Conservation (phyloP, 2,797 vertebrate species). For the Sparus aurata region DNA sequence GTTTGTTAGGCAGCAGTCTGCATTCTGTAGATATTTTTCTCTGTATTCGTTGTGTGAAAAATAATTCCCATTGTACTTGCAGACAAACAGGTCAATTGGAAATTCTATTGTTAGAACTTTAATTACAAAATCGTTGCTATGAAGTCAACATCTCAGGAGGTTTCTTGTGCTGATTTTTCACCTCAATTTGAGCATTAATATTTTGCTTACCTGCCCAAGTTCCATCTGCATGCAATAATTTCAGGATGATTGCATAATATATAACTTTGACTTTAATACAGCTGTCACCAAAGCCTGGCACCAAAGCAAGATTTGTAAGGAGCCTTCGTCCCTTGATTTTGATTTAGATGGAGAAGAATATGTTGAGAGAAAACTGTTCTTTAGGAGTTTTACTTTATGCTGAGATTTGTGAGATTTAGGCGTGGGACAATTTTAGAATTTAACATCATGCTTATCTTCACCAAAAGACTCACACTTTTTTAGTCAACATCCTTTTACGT, state of each 20-base stretch:
- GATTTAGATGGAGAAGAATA: conserved; percentile 7
- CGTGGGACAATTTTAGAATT: no score
- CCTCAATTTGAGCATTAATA: conserved; percentile 25
- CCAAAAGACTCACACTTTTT: no score
- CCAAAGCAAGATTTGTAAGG: no score
- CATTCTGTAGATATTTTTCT: conserved; percentile 22
- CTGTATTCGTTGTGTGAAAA: conserved; percentile 23
- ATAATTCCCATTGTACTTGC: conserved; percentile 18
- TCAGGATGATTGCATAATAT: conserved; percentile 38
- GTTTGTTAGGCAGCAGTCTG: conserved; percentile 18
- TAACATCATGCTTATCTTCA: no score
- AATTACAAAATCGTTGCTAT: conserved; percentile 38
- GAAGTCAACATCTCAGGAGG: conserved; percentile 21
- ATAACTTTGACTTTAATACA: no score
- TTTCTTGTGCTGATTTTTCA: conserved; percentile 24
- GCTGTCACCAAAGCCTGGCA: no score
- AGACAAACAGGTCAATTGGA: conserved; percentile 34
- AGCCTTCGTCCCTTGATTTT: not conserved
- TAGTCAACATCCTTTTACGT: no score
- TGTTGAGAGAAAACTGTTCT: conserved; percentile 5
- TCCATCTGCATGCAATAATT: conserved; percentile 45
- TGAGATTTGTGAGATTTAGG: conserved; percentile 26
- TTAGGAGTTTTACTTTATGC: conserved; percentile 11
- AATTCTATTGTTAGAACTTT: conserved; percentile 33
- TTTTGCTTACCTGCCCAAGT: conserved; percentile 32